Conservation (phyloP, 2,797 vertebrate genomes). For the Centroberyx gerrardi region DNA sequence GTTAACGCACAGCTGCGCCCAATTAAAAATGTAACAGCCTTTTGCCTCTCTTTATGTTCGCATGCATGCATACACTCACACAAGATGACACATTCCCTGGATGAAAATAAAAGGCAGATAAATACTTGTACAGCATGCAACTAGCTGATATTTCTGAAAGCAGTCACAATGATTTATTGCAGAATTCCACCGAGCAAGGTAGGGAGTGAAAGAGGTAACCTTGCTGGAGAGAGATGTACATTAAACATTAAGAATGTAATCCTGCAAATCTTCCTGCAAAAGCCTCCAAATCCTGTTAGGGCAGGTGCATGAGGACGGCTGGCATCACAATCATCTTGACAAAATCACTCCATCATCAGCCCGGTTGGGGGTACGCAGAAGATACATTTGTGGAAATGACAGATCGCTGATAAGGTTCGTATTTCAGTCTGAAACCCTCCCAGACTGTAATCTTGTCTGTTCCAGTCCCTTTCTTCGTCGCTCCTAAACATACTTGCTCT, state of each 20-base stretch:
- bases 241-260: background rate
- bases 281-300: conserved; percentile 35
- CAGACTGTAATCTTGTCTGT: conserved; percentile 61
- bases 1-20: conserved; percentile 50
- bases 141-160: conserved; percentile 5
- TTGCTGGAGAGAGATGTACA: conserved; percentile 2
- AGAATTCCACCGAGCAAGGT: background rate
- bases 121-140: conserved; percentile 3
- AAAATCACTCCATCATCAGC: conserved; percentile 23
- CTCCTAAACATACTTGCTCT: conserved; percentile 42
- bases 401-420: conserved; percentile 65
- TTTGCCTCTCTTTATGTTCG: conserved; percentile 16
- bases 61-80: conserved; percentile 3
- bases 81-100: conserved; percentile 10
- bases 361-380: conserved; percentile 16
- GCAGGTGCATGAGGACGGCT: conserved; percentile 16
- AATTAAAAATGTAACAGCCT: conserved; percentile 59
- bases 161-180: conserved; percentile 2
- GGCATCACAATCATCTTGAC: conserved; percentile 30
- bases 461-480: conserved; percentile 41
- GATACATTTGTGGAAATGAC: conserved; percentile 57
- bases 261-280: conserved; percentile 5
- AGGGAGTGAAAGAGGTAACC: background rate
- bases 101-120: conserved; percentile 9
- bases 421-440: conserved; percentile 51